phyloP scores from a whole-genome alignment of 2,113 vertebrate species.

The Gymnogyps californianus region DNA sequence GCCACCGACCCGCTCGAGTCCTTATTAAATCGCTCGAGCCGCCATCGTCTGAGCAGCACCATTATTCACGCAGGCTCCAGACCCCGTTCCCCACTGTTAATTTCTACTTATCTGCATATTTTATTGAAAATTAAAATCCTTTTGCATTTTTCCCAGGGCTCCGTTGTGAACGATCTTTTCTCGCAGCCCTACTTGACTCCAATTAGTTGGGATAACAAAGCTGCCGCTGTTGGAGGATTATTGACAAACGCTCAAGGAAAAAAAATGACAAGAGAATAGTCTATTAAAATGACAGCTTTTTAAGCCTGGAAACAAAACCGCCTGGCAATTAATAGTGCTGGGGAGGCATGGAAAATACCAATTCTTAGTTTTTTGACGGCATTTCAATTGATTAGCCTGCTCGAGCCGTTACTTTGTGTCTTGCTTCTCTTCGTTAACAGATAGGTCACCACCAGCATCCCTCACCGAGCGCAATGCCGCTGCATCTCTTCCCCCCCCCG shows the following conservation, averaged over 20 bases:
- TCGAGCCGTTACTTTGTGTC: neutral
- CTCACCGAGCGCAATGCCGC: accelerated
- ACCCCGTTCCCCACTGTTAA: neutral
- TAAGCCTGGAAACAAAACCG: neutral
- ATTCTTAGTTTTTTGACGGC: neutral
- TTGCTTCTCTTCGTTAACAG: neutral
- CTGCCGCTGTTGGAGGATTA: slow-evolving; percentile 30
- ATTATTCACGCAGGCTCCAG: neutral
- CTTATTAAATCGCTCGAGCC: neutral
- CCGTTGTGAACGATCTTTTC: neutral
- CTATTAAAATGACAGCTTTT: neutral
- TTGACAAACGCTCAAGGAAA: slow-evolving; percentile 12
- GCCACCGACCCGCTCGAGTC: neutral
- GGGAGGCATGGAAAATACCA: neutral
- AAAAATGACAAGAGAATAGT: neutral
- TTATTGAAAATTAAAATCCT: slow-evolving; percentile 45
- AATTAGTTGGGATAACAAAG: slow-evolving; percentile 53
- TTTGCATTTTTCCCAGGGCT: slow-evolving; percentile 7
- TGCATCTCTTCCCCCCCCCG: too few species aligned
- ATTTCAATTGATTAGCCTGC: neutral
- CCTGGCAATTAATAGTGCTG: neutral
- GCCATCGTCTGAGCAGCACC: neutral
- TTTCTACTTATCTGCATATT: slow-evolving; percentile 34
- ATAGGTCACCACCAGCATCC: neutral
- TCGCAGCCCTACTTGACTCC: slow-evolving; percentile 52